Evolutionary conservation across 1,140 invertebrate species (phyloP).

Genomic region (Drosophila albomicans): DNA sequence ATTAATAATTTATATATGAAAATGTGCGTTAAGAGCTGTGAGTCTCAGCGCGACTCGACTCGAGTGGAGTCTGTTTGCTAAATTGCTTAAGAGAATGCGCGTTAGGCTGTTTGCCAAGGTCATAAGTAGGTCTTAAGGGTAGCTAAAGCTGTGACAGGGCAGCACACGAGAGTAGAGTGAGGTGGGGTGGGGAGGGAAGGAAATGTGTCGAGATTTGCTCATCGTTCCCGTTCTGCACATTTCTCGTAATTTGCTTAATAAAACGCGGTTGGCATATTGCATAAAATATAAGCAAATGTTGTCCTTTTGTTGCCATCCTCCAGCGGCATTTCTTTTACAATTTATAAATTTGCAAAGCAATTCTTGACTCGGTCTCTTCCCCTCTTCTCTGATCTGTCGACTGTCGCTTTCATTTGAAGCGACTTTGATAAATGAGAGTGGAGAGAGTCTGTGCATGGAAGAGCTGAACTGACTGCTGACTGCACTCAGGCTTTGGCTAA

Average conservation of each 20-base stretch:
- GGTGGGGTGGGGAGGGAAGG: not conserved
- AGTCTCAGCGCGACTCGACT: slow-evolving; percentile 38
- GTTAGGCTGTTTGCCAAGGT: slow-evolving; percentile 80
- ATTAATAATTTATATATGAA: slow-evolving; percentile 84
- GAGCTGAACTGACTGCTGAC: slow-evolving; percentile 3
- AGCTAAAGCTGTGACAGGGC: not conserved
- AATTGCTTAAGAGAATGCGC: slow-evolving; percentile 74
- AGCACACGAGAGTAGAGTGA: not conserved
- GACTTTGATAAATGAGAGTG: slow-evolving; percentile 50
- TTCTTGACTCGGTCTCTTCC: slow-evolving; percentile 29
- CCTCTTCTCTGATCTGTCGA: slow-evolving; percentile 24
- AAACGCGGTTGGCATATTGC: slow-evolving; percentile 81
- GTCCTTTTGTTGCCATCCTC: slow-evolving; percentile 45
- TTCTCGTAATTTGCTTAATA: slow-evolving; percentile 81
- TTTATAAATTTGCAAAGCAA: slow-evolving; percentile 73
- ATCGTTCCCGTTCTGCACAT: slow-evolving; percentile 27
- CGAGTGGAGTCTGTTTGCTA: slow-evolving; percentile 72
- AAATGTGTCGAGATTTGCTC: slow-evolving; percentile 55
- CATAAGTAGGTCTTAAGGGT: slow-evolving; percentile 71
- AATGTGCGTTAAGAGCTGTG: slow-evolving; percentile 81
- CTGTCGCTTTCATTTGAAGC: slow-evolving; percentile 51
- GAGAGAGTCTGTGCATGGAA: slow-evolving; percentile 19
- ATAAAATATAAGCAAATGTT: slow-evolving; percentile 76
- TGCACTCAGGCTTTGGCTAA: slow-evolving; percentile 43
- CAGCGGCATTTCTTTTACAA: slow-evolving; percentile 39